A percentile compares a stretch with the other conserved stretches of the same genome.
Evolutionary conservation across 2,113 vertebrate genomes (phyloP).

Genomic region (Boulengeromyrus knoepffleri): DNA sequence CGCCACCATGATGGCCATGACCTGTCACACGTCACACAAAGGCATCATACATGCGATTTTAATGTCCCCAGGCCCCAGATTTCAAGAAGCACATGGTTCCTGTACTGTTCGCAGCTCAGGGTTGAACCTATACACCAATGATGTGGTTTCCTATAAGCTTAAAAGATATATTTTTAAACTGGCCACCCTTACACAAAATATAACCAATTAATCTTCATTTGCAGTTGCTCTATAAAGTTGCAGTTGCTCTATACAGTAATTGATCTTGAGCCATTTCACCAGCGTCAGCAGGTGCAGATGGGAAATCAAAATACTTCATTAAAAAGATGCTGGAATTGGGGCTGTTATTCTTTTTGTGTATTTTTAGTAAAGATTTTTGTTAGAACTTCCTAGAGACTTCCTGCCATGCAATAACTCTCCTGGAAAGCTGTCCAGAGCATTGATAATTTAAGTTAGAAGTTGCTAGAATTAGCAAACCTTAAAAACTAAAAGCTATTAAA

Average conservation of each 20-base stretch:
- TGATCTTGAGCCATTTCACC: background rate
- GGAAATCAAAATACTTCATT: background rate
- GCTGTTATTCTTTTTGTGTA: background rate
- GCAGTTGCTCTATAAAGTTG: background rate
- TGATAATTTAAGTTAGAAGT: background rate
- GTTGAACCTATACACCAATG: background rate
- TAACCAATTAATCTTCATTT: background rate
- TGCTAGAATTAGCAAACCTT: background rate
- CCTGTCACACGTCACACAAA: background rate
- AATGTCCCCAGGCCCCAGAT: background rate
- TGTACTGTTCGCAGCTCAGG: background rate
- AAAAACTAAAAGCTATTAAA: background rate
- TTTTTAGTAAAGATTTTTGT: background rate
- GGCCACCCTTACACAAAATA: background rate
- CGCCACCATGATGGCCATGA: background rate
- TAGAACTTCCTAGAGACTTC: background rate
- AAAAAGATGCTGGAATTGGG: background rate
- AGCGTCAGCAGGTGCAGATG: background rate
- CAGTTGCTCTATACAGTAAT: background rate
- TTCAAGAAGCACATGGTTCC: background rate
- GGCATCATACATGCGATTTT: background rate
- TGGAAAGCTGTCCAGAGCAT: background rate
- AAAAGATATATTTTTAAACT: background rate
- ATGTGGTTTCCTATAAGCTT: background rate
- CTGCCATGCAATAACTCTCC: background rate